Evolutionary conservation across 2,888 invertebrate genomes (phyloP), one percentile per base, ranked within the genome.

Genomic region (Sialis lutaria): DNA sequence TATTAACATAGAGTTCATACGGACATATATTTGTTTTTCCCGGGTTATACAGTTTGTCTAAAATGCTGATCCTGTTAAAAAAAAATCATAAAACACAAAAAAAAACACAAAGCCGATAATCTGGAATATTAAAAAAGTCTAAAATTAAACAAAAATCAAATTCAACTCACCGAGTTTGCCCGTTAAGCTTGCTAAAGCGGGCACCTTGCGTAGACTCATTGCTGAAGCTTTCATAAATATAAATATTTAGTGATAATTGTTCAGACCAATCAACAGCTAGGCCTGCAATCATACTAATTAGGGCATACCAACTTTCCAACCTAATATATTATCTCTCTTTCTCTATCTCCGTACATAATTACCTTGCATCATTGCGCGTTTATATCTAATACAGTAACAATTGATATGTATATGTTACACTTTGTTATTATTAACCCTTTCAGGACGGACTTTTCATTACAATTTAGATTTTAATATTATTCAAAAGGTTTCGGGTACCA

Each of bases 111-210:
- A 42, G 31, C 30, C 34, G 9, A 33, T 39, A 10, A 30, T 33
- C 33, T 49, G 37, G 40, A 42, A 42, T 10, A 49, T 8, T 32
- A 45, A 33, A 12, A 42, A 12, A 22, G 1, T 22, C 13, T 6
- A 42, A 22, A 8, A 22, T 10, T 30, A 31, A 12, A 40, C 13
- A 46, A 10, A n/a, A 37, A 40, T 42, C 47, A 42, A 44, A 49
- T 46, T 47, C 48, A 55, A 89, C 91, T 92, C 77, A 92, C 91
- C 91, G 65, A 92, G 81, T 66, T 82, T 82, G 61, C 82, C 80
- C 65, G 87, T 83, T 73, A 91, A 79, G 75, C 89, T 84, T 71
- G 89, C 83, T 73, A 88, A 80, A 72, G 87, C 87, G 70, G 79
- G 77, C 71, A 82, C 82, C 79, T 83, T 82, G 76, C 42, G 51